Evolutionary conservation across 1,140 invertebrate genomes (phyloP).

Genomic region (Anadara kagoshimensis): DNA sequence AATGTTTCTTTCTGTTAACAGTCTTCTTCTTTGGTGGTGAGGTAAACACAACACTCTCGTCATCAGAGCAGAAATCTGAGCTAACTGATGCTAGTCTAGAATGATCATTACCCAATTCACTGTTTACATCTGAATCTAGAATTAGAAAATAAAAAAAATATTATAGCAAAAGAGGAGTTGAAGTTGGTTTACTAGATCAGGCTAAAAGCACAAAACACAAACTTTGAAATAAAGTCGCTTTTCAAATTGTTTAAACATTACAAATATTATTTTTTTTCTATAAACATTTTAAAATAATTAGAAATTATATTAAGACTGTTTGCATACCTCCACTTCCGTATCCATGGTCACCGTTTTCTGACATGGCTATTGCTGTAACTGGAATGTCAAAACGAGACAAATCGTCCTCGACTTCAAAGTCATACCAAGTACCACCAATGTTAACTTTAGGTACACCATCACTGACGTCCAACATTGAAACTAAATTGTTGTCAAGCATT

Average conservation of each 20-base stretch:
- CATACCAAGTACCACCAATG: constrained; percentile 33
- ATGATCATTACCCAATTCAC: constrained; percentile 12
- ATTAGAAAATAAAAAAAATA: background rate
- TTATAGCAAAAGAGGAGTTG: background rate
- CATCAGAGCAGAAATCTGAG: constrained; percentile 30
- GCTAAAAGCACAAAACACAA: background rate
- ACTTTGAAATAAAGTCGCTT: no score
- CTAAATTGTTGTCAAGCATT: constrained; percentile 38
- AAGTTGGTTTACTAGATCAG: background rate
- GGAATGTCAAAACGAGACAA: constrained; percentile 4
- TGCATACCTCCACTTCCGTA: constrained; percentile 41
- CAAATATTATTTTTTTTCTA: no score
- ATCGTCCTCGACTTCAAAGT: constrained; percentile 39
- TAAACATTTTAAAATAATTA: no score
- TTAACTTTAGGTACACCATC: constrained; percentile 36
- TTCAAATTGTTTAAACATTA: no score
- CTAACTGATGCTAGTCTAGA: background rate
- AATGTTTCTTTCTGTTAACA: background rate
- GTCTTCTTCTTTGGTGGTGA: constrained; percentile 15
- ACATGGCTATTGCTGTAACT: constrained; percentile 1
- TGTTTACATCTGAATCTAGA: constrained; percentile 19
- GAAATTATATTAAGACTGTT: background rate
- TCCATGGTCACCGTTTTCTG: constrained; percentile 18
- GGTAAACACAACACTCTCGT: constrained; percentile 3
- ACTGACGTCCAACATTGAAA: constrained; percentile 25